Evolutionary conservation across 2,888 invertebrate genomes (phyloP).

Genomic region (Lepidocyrtinus sp.): DNA sequence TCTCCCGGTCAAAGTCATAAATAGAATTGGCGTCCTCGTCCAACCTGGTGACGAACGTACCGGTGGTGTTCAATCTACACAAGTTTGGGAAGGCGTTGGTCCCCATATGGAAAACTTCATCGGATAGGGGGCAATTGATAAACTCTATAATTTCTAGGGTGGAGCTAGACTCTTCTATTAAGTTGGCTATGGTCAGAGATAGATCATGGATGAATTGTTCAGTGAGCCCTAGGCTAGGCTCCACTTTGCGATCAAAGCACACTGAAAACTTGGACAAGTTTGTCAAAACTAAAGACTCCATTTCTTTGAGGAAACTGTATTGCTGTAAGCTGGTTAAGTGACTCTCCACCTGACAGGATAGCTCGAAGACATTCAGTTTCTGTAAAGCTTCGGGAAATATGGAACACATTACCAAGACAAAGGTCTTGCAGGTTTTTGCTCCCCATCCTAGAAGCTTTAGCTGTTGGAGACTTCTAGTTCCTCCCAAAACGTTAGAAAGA

Average conservation of each 20-base stretch:
- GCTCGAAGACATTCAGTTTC: neutral
- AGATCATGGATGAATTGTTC: neutral
- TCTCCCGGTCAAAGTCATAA: too few relatives aligned
- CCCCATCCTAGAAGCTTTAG: slow-evolving; percentile 4
- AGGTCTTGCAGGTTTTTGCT: neutral
- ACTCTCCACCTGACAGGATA: neutral
- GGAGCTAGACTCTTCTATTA: slow-evolving; percentile 14
- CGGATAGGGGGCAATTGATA: slow-evolving; percentile 29
- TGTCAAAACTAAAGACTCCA: neutral
- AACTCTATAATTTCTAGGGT: slow-evolving; percentile 24
- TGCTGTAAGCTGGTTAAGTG: slow-evolving; percentile 3
- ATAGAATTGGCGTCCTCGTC: slow-evolving; percentile 25
- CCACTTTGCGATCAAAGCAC: neutral
- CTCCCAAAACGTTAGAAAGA: neutral
- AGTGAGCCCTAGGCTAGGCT: neutral
- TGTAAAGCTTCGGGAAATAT: slow-evolving; percentile 12
- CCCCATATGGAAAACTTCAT: slow-evolving; percentile 22
- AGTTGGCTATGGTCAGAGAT: neutral
- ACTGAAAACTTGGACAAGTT: slow-evolving; percentile 3
- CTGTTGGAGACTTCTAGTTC: neutral
- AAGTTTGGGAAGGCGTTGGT: slow-evolving; percentile 16
- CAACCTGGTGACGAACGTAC: slow-evolving; percentile 11
- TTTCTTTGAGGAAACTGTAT: slow-evolving; percentile 11
- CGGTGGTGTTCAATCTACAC: slow-evolving; percentile 8
- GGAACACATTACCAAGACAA: neutral